Evolutionary conservation across 2,797 vertebrate genomes (phyloP).

Genomic region (Hozukius guyotensis): DNA sequence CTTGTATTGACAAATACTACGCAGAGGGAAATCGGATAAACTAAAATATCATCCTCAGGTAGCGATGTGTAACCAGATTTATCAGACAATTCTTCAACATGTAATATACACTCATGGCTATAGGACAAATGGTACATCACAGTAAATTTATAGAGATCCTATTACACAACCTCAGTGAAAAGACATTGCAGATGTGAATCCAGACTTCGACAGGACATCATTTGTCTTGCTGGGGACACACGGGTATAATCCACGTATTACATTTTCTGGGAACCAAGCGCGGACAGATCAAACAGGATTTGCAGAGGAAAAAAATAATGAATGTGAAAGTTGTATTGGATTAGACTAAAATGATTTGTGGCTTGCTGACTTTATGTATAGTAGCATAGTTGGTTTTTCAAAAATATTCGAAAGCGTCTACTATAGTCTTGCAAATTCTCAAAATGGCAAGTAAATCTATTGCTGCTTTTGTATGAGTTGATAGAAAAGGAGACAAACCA

Average conservation of each 20-base stretch:
- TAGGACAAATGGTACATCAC: background rate
- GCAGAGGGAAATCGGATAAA: background rate
- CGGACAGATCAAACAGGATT: slow-evolving; percentile 66
- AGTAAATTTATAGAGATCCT: slow-evolving; percentile 18
- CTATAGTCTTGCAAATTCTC: background rate
- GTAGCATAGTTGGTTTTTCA: background rate
- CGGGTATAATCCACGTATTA: slow-evolving; percentile 61
- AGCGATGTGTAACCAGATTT: background rate
- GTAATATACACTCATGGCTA: background rate
- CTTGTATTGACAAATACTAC: background rate
- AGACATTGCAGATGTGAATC: slow-evolving; percentile 44
- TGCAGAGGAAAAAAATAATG: slow-evolving; percentile 26
- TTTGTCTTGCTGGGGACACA: slow-evolving; percentile 53
- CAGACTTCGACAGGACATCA: slow-evolving; percentile 23
- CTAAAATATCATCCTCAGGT: background rate
- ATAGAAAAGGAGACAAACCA: background rate
- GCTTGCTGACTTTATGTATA: background rate
- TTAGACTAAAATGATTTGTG: slow-evolving; percentile 49
- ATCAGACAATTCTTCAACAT: background rate
- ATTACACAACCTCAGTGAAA: slow-evolving; percentile 37
- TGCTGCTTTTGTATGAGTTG: background rate
- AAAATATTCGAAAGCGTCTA: background rate
- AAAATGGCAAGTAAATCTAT: background rate
- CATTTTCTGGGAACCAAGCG: slow-evolving; percentile 57
- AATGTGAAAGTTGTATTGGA: slow-evolving; percentile 56